Evolutionary conservation across 2,797 vertebrate species (phyloP).

Genomic region (Sarcoramphus papa): DNA sequence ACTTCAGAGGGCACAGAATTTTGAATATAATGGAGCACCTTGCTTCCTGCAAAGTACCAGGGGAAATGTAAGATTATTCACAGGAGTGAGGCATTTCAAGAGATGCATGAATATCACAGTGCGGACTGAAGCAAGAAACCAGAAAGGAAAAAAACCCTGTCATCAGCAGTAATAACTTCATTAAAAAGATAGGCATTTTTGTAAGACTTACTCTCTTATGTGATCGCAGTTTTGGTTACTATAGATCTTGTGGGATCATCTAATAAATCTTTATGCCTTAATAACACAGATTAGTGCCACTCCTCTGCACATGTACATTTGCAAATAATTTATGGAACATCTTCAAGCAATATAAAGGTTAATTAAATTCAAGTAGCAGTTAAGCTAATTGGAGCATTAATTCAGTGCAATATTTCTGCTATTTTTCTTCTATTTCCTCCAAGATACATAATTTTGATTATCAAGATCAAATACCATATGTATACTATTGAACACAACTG

Average conservation of each 20-base stretch:
- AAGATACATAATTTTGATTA: background rate
- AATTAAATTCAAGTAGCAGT: slow-evolving; percentile 6
- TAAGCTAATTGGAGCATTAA: slow-evolving; percentile 3
- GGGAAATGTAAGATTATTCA: background rate
- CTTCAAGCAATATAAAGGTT: background rate
- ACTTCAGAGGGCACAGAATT: background rate
- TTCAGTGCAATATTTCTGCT: background rate
- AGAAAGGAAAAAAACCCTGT: background rate
- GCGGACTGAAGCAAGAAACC: background rate
- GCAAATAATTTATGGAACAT: background rate
- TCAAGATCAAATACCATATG: background rate
- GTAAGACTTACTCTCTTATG: background rate
- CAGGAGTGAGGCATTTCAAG: background rate
- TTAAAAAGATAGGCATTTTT: background rate
- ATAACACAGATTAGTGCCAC: background rate
- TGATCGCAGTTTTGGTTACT: background rate
- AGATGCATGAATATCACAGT: background rate
- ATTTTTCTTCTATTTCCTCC: background rate
- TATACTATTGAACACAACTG: background rate
- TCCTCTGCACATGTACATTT: background rate
- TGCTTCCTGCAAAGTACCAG: background rate
- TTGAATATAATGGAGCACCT: background rate
- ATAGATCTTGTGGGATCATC: background rate
- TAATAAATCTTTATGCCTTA: slow-evolving; percentile 1
- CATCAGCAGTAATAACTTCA: background rate